Evolutionary conservation across 2,888 invertebrate genomes (phyloP).

Genomic region (Therioaphis trifolii): DNA sequence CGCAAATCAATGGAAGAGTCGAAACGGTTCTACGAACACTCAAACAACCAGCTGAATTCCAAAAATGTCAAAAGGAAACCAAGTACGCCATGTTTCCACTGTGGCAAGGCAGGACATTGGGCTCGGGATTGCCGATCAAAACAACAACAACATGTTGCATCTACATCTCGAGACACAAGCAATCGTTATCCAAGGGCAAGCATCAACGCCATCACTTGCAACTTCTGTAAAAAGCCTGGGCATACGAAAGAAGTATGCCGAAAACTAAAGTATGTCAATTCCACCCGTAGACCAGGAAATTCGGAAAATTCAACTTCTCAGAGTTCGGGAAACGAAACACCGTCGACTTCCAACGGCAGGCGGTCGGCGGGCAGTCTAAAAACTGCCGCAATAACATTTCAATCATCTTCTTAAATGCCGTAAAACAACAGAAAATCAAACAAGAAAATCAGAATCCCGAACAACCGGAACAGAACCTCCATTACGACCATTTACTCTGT

Average conservation of each 20-base stretch:
- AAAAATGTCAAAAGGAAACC: too few species aligned
- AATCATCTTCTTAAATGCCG: too few species aligned
- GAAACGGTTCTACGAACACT: too few species aligned
- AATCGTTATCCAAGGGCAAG: too few species aligned
- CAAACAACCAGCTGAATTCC: too few species aligned
- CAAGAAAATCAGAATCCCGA: background rate
- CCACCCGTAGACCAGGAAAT: background rate
- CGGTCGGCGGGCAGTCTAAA: conserved; percentile 17
- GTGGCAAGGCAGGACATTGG: too few species aligned
- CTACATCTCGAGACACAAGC: too few species aligned
- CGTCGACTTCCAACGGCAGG: background rate
- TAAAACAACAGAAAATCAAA: too few species aligned
- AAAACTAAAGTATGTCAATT: background rate
- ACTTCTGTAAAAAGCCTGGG: background rate
- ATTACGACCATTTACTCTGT: conserved; percentile 8
- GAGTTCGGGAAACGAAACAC: background rate
- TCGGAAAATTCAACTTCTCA: background rate
- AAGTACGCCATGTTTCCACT: too few species aligned
- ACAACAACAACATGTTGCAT: too few species aligned
- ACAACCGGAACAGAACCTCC: conserved; percentile 2
- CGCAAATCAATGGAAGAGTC: conserved; percentile 1
- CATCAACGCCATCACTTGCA: background rate
- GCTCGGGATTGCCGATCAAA: too few species aligned
- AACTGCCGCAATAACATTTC: background rate
- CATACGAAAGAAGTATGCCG: background rate